Base-by-base conservation (phyloP, 2,888 invertebrate species). In the Cepaea hortensis region DNA sequence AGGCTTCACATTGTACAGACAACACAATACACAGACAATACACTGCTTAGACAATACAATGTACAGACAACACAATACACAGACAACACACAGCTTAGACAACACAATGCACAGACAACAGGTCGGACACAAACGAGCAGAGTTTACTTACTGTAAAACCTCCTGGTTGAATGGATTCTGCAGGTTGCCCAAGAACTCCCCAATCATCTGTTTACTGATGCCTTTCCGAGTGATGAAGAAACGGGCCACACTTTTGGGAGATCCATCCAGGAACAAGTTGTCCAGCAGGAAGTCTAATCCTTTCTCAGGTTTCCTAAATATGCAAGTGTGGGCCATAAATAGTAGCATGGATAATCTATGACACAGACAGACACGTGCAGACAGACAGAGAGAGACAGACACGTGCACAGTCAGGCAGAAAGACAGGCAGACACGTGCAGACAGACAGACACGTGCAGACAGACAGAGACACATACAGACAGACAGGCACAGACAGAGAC, bases 131-230 rank as follows among this genome's bases (percentile, higher is more conserved):
- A 7, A 50, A 55, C 13, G 50, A 48, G 15, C 50, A 20, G n/a
- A 48, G 3, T 61, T 0, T 18, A 79, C 79, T 79, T 35, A 79
- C 79, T 62, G 98, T 93, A 99, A 95, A 89, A 98, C 98, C 90
- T 98, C 97, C 97, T 98, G 98, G 94, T 99, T 99, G 96, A 99
- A 99, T 0, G 97, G 96, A 93, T 97, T 98, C 95, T 98, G 98
- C 91, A 99, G 95, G 94, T 99, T 98, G 73, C 99, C 99, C 88
- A 99, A 96, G 95, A 99, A 99, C 94, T 99, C 99, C 68, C 99
- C 99, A 91, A 99, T 99, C 98, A 99, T 99, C 95, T 99, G 98
- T 92, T 99, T 98, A 94, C 98, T 98, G 85, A 99, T 95, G 1
- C 99, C 99, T 95, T 99, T 99, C 90, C 99, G 96, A 46, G 98